These are phyloP conservation scores for Apoda limacodes DNA, from an alignment of 2,888 invertebrate species.

Conservation along the genomic window DNA sequence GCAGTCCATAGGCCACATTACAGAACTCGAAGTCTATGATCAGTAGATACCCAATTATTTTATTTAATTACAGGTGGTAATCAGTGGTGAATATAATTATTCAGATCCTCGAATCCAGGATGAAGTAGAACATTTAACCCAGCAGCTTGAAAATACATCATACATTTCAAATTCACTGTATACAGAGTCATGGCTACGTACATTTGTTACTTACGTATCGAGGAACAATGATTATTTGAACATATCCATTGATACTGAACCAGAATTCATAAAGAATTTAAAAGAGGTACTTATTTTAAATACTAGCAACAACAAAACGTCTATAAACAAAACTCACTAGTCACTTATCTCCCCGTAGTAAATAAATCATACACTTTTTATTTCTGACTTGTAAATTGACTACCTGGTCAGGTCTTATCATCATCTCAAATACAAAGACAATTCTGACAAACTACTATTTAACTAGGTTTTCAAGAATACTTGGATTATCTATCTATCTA, in stretches of 20 bases:
- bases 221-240: constrained; percentile 82
- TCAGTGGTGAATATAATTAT: constrained; percentile 84
- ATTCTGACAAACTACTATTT: no score
- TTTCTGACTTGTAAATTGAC: no score
- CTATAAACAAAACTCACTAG: no score
- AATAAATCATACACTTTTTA: no score
- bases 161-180: constrained; percentile 84
- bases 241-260: constrained; percentile 79
- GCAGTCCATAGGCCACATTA: no score
- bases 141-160: constrained; percentile 81
- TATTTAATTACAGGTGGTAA: constrained; percentile 75
- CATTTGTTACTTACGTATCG: constrained; percentile 81
- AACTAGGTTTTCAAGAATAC: neutral
- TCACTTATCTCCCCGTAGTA: no score
- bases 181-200: constrained; percentile 90
- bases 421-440: no score
- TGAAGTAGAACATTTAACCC: constrained; percentile 83
- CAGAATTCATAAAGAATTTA: constrained; percentile 78
- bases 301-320: no score
- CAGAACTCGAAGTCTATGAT: constrained; percentile 3
- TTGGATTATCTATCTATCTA: constrained; percentile 1
- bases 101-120: constrained; percentile 81
- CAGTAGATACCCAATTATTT: no score
- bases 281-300: no score
- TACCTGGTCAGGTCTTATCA: no score